Percentiles rank a stretch among this genome's conserved stretches.
Evolutionary conservation across 2,888 invertebrate genomes (phyloP).

Genomic region (Pinctada fucata): DNA sequence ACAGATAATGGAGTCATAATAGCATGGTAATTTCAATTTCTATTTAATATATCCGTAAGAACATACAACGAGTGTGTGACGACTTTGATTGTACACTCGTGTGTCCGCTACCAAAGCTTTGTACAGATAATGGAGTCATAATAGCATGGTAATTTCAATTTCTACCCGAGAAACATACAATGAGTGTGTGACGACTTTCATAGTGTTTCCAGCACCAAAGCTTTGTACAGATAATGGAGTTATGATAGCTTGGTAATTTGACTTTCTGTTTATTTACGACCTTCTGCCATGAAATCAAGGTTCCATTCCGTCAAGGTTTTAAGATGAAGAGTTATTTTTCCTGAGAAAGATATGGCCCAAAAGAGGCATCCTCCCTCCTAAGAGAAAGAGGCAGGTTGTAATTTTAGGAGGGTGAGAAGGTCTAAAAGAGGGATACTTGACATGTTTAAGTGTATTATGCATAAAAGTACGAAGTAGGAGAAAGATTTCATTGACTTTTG

Average conservation of each 20-base stretch:
- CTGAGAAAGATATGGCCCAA: too few relatives aligned
- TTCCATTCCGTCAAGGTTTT: too few relatives aligned
- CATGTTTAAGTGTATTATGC: too few relatives aligned
- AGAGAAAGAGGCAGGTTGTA: too few relatives aligned
- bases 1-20: conserved; percentile 99
- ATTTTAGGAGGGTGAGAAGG: too few relatives aligned
- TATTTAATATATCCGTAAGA: conserved; percentile 89
- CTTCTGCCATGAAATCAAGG: background rate
- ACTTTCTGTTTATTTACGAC: conserved; percentile 84
- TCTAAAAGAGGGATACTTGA: too few relatives aligned
- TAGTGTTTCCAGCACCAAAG: conserved; percentile 86
- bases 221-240: conserved; percentile 98
- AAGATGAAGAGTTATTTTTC: too few relatives aligned
- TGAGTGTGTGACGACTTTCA: conserved; percentile 75
- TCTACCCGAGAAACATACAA: conserved; percentile 54
- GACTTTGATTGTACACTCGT: conserved; percentile 81
- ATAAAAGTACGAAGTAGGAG: too few relatives aligned
- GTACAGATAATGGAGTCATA: conserved; percentile 99
- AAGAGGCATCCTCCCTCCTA: background rate
- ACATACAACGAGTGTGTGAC: conserved; percentile 84
- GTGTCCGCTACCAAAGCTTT: conserved; percentile 89
- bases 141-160: conserved; percentile 86
- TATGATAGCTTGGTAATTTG: conserved; percentile 92
- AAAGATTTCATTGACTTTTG: too few relatives aligned
- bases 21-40: conserved; percentile 84